Evolutionary conservation across 2,113 vertebrate species (phyloP).

Genomic region (Mellivora capensis): DNA sequence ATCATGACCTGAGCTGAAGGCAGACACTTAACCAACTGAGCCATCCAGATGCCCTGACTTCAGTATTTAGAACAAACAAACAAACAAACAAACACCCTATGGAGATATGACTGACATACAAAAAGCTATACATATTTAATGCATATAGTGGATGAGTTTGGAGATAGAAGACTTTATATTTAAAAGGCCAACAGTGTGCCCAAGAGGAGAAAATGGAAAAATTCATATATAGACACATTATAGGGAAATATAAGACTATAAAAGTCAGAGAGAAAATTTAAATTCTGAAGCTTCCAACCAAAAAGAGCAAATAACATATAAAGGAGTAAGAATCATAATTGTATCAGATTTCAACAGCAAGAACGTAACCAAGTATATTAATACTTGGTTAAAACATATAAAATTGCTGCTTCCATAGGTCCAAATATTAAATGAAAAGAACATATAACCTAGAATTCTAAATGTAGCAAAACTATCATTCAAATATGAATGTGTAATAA

Average conservation of each 20-base stretch:
- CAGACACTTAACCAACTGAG: too few species aligned
- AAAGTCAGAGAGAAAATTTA: not conserved
- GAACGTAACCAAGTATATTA: not conserved
- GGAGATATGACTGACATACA: not conserved
- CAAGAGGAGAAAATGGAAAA: not conserved
- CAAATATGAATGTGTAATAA: not conserved
- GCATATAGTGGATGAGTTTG: not conserved
- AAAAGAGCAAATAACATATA: not conserved
- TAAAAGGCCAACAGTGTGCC: not conserved
- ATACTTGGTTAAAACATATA: not conserved
- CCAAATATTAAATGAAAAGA: not conserved
- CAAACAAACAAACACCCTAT: not conserved
- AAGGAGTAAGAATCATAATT: not conserved
- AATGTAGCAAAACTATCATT: not conserved
- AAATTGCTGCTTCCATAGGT: not conserved
- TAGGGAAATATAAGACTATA: not conserved
- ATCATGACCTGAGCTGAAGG: too few species aligned
- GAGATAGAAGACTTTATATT: not conserved
- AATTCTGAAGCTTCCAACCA: not conserved
- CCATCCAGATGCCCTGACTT: not conserved
- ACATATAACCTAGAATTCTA: not conserved
- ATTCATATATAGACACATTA: not conserved
- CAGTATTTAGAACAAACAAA: not conserved
- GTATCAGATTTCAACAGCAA: not conserved
- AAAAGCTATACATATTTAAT: not conserved